Evolutionary conservation across 2,888 invertebrate species (phyloP).

Genomic region (Dione vanillae): DNA sequence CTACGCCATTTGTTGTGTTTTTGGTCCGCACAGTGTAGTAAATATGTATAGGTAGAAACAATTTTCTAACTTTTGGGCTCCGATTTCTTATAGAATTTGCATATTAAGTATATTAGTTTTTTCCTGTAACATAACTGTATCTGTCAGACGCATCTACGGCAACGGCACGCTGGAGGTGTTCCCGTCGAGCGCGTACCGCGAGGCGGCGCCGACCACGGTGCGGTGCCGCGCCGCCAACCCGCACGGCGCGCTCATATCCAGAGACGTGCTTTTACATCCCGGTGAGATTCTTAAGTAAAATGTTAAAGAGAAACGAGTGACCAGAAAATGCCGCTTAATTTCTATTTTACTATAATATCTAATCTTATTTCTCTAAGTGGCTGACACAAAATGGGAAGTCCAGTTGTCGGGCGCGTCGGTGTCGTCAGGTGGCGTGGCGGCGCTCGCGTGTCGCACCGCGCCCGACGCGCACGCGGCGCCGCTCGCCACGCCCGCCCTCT

Average conservation of each 20-base stretch:
- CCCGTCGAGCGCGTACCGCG: constrained; percentile 49
- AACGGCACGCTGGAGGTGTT: constrained; percentile 70
- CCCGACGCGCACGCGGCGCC: constrained; percentile 39
- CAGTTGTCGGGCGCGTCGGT: constrained; percentile 51
- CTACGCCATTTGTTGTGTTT: no score
- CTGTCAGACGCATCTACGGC: constrained; percentile 54
- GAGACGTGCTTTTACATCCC: constrained; percentile 89
- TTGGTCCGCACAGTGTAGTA: no score
- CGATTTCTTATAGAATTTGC: no score
- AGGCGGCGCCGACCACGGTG: constrained; percentile 49
- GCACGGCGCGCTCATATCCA: constrained; percentile 89
- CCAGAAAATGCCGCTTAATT: no score
- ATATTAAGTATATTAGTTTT: no score
- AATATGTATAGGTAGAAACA: no score
- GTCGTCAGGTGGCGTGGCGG: constrained; percentile 64
- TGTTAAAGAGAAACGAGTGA: no score
- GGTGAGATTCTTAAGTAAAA: no score
- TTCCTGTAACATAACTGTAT: not conserved
- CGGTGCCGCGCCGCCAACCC: constrained; percentile 91
- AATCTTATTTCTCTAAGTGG: constrained; percentile 49
- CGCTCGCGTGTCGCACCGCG: constrained; percentile 56
- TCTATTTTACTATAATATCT: no score
- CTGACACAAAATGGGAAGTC: constrained; percentile 61
- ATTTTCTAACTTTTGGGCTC: no score
- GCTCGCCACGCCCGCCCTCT: constrained; percentile 53